Conservation (phyloP, 2,113 vertebrate species). For the Verasper variegatus region DNA sequence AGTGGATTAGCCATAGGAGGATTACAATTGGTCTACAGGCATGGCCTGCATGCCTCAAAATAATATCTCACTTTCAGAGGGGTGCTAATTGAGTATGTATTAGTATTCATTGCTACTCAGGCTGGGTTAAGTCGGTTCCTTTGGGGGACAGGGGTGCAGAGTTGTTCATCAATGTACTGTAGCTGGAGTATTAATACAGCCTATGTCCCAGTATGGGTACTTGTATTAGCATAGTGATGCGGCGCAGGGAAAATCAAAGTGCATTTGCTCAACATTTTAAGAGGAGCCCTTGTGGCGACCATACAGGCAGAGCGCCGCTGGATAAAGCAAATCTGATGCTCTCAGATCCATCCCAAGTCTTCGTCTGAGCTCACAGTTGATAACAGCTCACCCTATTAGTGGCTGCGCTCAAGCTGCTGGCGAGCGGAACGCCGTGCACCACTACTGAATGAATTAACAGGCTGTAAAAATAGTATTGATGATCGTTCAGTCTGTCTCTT, state of each 20-base stretch:
- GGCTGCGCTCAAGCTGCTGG: slow-evolving; percentile 24
- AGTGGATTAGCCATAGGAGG: slow-evolving; percentile 43
- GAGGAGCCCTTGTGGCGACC: slow-evolving; percentile 7
- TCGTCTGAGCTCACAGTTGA: slow-evolving; percentile 24
- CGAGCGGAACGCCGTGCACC: slow-evolving; percentile 18
- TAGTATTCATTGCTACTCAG: slow-evolving; percentile 72
- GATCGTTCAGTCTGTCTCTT: slow-evolving; percentile 27
- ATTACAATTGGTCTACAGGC: slow-evolving; percentile 49
- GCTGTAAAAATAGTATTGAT: slow-evolving; percentile 55
- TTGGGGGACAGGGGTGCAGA: slow-evolving; percentile 38
- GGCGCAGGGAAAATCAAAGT: slow-evolving; percentile 39
- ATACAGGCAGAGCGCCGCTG: neutral
- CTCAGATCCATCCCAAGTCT: slow-evolving; percentile 27
- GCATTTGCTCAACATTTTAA: slow-evolving; percentile 23
- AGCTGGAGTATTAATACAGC: slow-evolving; percentile 47
- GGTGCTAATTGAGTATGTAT: slow-evolving; percentile 72
- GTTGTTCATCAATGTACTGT: slow-evolving; percentile 55
- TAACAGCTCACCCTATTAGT: slow-evolving; percentile 40
- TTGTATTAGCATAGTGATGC: slow-evolving; percentile 46
- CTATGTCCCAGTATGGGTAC: slow-evolving; percentile 46
- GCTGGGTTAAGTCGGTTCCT: slow-evolving; percentile 57
- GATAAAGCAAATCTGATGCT: slow-evolving; percentile 37
- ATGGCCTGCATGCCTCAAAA: slow-evolving; percentile 35
- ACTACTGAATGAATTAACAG: slow-evolving; percentile 55
- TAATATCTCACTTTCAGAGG: slow-evolving; percentile 63